Percentiles rank a stretch among this genome's conserved stretches.
Conservation (phyloP, 2,888 invertebrate genomes). For the Epinotia demarniana region DNA sequence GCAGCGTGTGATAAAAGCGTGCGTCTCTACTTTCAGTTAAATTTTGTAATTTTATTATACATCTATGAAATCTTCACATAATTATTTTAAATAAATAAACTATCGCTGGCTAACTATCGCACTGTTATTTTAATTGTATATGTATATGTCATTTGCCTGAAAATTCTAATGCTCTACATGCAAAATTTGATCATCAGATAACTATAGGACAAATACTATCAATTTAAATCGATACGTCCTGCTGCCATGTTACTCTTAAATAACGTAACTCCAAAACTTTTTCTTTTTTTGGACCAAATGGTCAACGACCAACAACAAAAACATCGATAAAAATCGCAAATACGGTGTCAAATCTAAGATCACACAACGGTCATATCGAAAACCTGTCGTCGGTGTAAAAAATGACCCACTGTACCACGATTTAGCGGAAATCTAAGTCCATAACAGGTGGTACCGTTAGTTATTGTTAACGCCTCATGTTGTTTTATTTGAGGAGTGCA, state of each 20-base stretch:
- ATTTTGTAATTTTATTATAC: neutral
- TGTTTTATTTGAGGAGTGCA: conserved; percentile 54
- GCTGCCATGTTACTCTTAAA: neutral
- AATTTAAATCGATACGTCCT: no score
- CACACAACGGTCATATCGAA: conserved; percentile 65
- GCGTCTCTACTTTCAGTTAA: neutral
- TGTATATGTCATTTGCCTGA: neutral
- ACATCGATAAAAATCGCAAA: conserved; percentile 64
- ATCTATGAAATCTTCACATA: neutral
- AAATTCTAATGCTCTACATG: neutral
- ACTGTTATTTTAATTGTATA: neutral
- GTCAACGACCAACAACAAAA: conserved; percentile 59
- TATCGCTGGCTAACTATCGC: neutral
- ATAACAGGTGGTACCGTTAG: conserved; percentile 54
- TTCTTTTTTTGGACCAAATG: conserved; percentile 40
- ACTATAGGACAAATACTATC: no score
- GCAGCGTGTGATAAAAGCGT: neutral
- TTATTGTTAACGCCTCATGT: conserved; percentile 70
- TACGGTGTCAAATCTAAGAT: conserved; percentile 56
- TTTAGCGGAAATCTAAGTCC: conserved; percentile 73
- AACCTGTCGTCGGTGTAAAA: conserved; percentile 73
- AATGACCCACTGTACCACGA: conserved; percentile 75
- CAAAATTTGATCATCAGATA: no score
- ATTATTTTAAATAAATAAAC: no score
- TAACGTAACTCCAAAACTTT: neutral